Evolutionary conservation across 2,888 invertebrate genomes (phyloP), one percentile per base, ranked within the genome.

Genomic region (Crioceris asparagi): DNA sequence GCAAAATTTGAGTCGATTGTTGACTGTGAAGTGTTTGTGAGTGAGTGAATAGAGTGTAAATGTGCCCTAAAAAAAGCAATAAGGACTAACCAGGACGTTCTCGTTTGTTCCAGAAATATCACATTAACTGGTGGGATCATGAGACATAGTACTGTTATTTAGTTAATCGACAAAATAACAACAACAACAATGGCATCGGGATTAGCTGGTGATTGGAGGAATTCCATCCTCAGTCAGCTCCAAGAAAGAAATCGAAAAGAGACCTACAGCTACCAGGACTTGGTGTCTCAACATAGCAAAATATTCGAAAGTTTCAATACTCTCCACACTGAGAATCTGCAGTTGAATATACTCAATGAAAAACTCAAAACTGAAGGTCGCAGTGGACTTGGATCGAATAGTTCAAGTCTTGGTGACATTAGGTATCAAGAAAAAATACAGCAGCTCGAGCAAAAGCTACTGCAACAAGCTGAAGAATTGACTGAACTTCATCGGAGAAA

Each of bases 381-480:
- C 3, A 41, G 40, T 2, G 35, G 45, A 29, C 31, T 45, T 29
- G 56, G 60, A 26, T 56, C 61, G 27, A 48, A 45, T 26, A 44
- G 35, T 52, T 47, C 53, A 43, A 57, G 54, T 33, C 21, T 43
- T 33, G 56, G 55, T 49, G 77, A 57, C 43, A 40, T 49, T 32
- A 53, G 59, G 25, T 43, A 55, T 23, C 52, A 56, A 14, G 65
- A 64, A 32, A 74, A 67, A 45, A 75, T 84, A 47, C 77, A 83
- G 45, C 73, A 75, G 7, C 66, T 92, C 37, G 92, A 93, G 64
- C 87, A 91, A 54, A 90, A 90, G 64, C 68, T 93, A 32, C 68
- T 87, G 43, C 70, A 73, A 10, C 83, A 92, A 56, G 92, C 94
- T 59, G 94, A 94, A 65, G 94, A 96, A 61, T 67, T 96, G 21